Evolutionary conservation across 2,113 vertebrate species (phyloP).

Genomic region (Misgurnus mizolepis): DNA sequence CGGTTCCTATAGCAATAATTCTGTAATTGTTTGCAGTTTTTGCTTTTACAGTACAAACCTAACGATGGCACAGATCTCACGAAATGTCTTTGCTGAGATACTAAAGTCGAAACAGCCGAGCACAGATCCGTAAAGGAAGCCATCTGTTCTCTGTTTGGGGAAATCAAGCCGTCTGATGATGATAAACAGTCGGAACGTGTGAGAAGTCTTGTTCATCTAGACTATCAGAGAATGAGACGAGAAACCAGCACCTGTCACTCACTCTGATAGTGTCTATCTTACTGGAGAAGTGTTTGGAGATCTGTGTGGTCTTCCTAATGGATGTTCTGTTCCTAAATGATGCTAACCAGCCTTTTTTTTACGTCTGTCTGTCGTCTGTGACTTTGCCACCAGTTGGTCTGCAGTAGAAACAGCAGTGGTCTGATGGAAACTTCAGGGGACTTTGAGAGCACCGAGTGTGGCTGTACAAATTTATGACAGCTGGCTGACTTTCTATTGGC

Average conservation of each 20-base stretch:
- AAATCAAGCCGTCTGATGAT: conserved; percentile 38
- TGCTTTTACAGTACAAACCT: neutral
- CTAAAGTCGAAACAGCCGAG: neutral
- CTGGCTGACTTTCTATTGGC: neutral
- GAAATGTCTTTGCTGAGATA: conserved; percentile 8
- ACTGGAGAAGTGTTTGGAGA: conserved; percentile 39
- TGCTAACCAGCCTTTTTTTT: conserved; percentile 8
- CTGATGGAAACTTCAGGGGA: neutral
- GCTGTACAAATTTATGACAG: neutral
- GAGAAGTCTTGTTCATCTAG: conserved; percentile 27
- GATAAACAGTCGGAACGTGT: conserved; percentile 43
- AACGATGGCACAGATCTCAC: neutral
- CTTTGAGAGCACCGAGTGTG: neutral
- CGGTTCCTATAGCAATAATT: too few species aligned
- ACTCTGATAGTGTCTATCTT: conserved; percentile 42
- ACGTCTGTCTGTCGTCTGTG: neutral
- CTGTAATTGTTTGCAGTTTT: neutral
- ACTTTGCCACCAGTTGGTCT: conserved; percentile 4
- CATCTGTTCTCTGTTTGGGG: conserved; percentile 39
- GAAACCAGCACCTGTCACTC: conserved; percentile 35
- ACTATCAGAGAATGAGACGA: conserved; percentile 34
- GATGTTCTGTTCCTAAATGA: conserved; percentile 2
- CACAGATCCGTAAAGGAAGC: conserved; percentile 11
- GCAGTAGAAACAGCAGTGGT: neutral
- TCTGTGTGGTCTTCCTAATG: conserved; percentile 40